Evolutionary conservation across 2,113 vertebrate species (phyloP), one percentile per base, ranked within the genome.

Genomic region (Noturus placidus): DNA sequence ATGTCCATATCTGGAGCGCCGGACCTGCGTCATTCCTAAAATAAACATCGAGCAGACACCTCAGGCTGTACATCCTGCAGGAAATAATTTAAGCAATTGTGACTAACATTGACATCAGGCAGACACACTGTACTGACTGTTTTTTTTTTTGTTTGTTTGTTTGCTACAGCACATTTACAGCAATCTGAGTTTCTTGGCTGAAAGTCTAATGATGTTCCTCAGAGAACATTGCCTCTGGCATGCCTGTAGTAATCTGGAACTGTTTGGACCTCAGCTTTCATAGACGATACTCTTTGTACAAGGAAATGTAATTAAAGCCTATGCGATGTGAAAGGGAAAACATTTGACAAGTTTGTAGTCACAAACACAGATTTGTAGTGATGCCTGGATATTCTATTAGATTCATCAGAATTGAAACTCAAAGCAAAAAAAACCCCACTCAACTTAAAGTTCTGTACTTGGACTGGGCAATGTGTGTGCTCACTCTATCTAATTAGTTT

Each of bases 1-100:
- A 93, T 89, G 86, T 83, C 57, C 88, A 61, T 91, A 88, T 92
- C 92, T 88, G 89, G 85, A 86, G n/a, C 50, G n/a, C 9, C 7
- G 57, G 82, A 80, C 82, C 86, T 72, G 83, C 54, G 52, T 84
- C 85, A 88, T 56, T 65, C 61, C 86, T 82, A 77, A 85, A 88
- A 87, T 82, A 91, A 89, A 91, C 85, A 81, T 52, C 13, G 30
- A 81, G 56, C 67, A 83, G 87, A 85, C 69, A 67, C 79, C 81
- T 86, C 67, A 27, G 50, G 56, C 86, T 5, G 30, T 77, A 76
- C 84, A 69, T 88, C 86, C 8, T 86, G 80, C 86, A 83, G 83
- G 61, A 83, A 85, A 86, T 59, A 10, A 38, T 70, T 87, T 82
- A 35, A 52, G 61, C 85, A 88, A 61, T 83, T 52, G 65, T 86